A percentile compares a stretch with the other conserved stretches of the same genome.
phyloP scores from a whole-genome alignment of 2,113 vertebrate genomes.

The Plectropomus leopardus region DNA sequence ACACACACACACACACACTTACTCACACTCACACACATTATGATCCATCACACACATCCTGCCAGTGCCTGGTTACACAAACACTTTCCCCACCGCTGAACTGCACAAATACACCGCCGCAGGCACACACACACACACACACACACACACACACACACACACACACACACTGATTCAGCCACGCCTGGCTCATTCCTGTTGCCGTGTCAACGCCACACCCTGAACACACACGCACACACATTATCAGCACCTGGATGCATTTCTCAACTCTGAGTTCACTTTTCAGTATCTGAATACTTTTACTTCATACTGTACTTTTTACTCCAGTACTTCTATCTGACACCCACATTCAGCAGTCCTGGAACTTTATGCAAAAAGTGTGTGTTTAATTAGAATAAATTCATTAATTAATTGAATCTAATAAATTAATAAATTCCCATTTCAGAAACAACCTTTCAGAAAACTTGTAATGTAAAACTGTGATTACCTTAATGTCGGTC shows the following conservation, averaged over 20 bases:
- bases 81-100: constrained; percentile 30
- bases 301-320: too few species aligned
- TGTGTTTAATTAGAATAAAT: too few species aligned
- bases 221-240: constrained; percentile 18
- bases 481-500: too few species aligned
- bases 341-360: too few species aligned
- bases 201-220: constrained; percentile 60
- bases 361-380: too few species aligned
- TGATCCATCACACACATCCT: constrained; percentile 48
- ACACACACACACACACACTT: constrained; percentile 26
- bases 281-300: neutral
- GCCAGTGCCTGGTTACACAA: constrained; percentile 18
- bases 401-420: too few species aligned
- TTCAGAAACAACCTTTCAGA: too few species aligned
- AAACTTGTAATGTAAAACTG: too few species aligned
- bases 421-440: too few species aligned
- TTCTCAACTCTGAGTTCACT: constrained; percentile 19
- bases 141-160: constrained; percentile 15
- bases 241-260: constrained; percentile 5
- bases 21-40: constrained; percentile 8
- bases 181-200: constrained; percentile 48
- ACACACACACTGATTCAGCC: constrained; percentile 34
- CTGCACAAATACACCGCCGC: neutral
- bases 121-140: constrained; percentile 9
- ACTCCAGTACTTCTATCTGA: too few species aligned